Base-by-base conservation (phyloP, 2,888 invertebrate genomes). In the Dorcus parallelipipedus region DNA sequence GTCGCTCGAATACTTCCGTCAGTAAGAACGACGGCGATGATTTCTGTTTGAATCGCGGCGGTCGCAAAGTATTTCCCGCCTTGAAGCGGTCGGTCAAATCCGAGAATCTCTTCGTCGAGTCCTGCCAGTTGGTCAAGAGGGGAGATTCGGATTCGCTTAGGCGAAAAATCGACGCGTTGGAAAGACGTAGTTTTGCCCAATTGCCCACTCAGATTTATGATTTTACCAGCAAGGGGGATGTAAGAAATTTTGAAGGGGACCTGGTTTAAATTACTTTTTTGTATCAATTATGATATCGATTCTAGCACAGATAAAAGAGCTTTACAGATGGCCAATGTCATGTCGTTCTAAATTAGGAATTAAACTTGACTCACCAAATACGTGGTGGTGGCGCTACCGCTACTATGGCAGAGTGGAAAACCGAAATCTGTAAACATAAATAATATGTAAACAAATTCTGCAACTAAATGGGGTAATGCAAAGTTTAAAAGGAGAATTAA, bases 131-230 rank as follows among this genome's bases (percentile, higher is more conserved):
- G 17, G 41, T 43, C 0, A 7, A 14, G 7, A 41, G 14, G 14
- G 14, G 42, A 17, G 55, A 56, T 41, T 56, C 42, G 41, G 38
- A 26, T n/a, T 26, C 38, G 45, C 40, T 59, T 3, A 52, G 55
- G 26, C 23, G 9, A 8, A 55, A 59, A 38, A 42, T 59, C 3
- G 59, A 59, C 9, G 55, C 55, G 33, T 54, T 59, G 10, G 59
- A 59, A n/a, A 51, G 52, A 14, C 59, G 55, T 9, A 52, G 39
- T n/a, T 39, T 49, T 39, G 39, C 54, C 2, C 59, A 55, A 39
- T 42, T 59, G 8, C 59, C 59, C 8, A 54, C 52, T 33, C 50
- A 52, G 43, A 38, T 59, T 10, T 59, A 55, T 23, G 59, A 59
- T 52, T 59, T 59, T 42, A 59, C 49, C 5, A 52, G 52, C 20